Evolutionary conservation across 2,113 vertebrate species (phyloP), one percentile per base, ranked within the genome.

Genomic region (Perca flavescens): DNA sequence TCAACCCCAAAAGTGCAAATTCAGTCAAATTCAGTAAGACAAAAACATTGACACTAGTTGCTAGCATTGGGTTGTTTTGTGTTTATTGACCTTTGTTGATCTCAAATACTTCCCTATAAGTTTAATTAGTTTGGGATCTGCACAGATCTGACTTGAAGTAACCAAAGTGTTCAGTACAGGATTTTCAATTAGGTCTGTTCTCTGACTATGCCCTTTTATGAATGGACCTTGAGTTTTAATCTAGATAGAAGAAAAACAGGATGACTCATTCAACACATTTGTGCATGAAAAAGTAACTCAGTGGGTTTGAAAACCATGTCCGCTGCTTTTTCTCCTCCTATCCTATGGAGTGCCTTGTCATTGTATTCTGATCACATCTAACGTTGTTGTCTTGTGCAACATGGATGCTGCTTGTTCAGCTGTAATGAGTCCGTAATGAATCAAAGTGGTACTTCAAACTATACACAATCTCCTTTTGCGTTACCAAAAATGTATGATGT

Each of bases 381-480:
- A 72, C 72, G 49, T 43, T 19, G 54, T 62, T 72, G 43, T 79
- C 79, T 86, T 54, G 53, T 47, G 82, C 66, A 57, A 21, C 71
- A 19, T 56, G 56, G 58, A 72, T 61, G 69, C 43, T 56, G 65
- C 47, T 68, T 63, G 62, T 86, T 88, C 56, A 22, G 19, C 79
- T 80, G 63, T 71, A 82, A 86, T 70, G 71, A 85, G 49, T 78
- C 66, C 17, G 63, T 77, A 84, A 83, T 81, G 68, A 76, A 58
- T 66, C 31, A 19, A 82, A 84, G 83, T 67, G 62, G 16, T 56
- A 34, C 46, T 34, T 78, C 28, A 70, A 82, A 75, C 53, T 74
- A 31, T 7, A 34, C 65, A 49, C 40, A 67, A 43, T 67, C 74
- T 71, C 11, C 47, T 47, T 57, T 25, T 74, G 43, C 22, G 22